A percentile compares a stretch with the other conserved stretches of the same genome.
Conservation (phyloP, 1,140 invertebrate species). For the Drosophila navojoa region DNA sequence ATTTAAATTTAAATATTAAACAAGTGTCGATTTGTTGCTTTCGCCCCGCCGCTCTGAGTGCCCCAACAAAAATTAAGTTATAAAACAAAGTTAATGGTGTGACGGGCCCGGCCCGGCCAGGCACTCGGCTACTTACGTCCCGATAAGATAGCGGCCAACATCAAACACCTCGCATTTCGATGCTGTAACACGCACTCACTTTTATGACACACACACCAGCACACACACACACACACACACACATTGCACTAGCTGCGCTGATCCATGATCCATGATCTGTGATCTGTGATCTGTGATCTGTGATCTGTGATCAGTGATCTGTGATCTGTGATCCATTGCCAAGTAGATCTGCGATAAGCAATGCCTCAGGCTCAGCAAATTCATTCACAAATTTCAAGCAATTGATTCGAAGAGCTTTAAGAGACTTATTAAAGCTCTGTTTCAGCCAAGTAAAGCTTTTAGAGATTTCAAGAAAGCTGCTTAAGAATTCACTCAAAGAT, state of each 20-base stretch:
- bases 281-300: too few relatives aligned
- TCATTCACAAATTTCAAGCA: too few relatives aligned
- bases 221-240: too few relatives aligned
- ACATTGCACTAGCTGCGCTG: background rate
- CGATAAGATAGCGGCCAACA: slow-evolving; percentile 71
- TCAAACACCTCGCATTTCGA: slow-evolving; percentile 37
- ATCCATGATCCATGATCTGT: too few relatives aligned
- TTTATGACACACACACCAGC: slow-evolving; percentile 15
- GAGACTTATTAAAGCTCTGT: too few relatives aligned
- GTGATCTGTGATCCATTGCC: slow-evolving; percentile 16
- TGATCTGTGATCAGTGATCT: slow-evolving; percentile 6
- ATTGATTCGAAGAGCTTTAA: too few relatives aligned
- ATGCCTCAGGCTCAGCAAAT: too few relatives aligned
- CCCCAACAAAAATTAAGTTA: slow-evolving; percentile 64
- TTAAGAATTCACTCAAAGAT: too few relatives aligned
- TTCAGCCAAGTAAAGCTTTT: too few relatives aligned
- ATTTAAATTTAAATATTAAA: slow-evolving; percentile 69
- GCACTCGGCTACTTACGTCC: slow-evolving; percentile 29
- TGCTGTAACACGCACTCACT: slow-evolving; percentile 42
- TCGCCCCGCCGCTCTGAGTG: background rate
- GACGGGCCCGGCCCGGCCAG: slow-evolving; percentile 20
- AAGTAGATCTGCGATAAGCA: slow-evolving; percentile 11
- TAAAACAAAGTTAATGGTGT: slow-evolving; percentile 77
- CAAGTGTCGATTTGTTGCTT: slow-evolving; percentile 75
- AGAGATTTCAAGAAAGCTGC: too few relatives aligned